phyloP scores from a whole-genome alignment of 1,140 invertebrate genomes.

The Mactra quadrangularis region DNA sequence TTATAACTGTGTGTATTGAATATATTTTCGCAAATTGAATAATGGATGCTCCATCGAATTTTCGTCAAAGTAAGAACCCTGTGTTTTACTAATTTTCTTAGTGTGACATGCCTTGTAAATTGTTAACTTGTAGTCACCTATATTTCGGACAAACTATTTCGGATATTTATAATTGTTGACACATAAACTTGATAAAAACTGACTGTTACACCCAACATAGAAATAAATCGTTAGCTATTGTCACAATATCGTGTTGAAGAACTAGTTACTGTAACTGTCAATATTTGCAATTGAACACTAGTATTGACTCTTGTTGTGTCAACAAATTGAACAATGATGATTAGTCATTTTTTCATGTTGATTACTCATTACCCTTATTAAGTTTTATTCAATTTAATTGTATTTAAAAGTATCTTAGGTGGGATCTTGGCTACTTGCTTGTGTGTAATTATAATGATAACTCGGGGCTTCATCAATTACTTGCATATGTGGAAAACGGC shows the following conservation, averaged over 20 bases:
- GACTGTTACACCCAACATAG: too few relatives aligned
- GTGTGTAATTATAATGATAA: too few relatives aligned
- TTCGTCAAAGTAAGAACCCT: constrained; percentile 24
- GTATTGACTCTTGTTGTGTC: background rate
- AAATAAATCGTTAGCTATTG: background rate
- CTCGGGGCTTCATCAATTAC: too few relatives aligned
- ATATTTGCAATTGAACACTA: background rate
- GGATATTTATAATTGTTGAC: background rate
- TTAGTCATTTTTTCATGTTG: background rate
- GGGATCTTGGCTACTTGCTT: background rate
- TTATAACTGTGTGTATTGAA: background rate
- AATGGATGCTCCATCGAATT: constrained; percentile 47
- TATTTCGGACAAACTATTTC: background rate
- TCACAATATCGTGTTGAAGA: too few relatives aligned
- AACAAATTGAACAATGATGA: background rate
- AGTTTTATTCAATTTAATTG: background rate
- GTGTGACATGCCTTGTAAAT: background rate
- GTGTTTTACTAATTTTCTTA: background rate
- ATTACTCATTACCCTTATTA: background rate
- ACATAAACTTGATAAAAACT: background rate
- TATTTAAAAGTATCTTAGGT: background rate
- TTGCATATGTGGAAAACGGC: too few relatives aligned
- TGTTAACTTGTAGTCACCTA: background rate
- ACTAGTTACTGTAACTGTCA: background rate
- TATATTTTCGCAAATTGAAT: background rate